Evolutionary conservation across 1,140 invertebrate genomes (phyloP).

Genomic region (Hycleus phaleratus): DNA sequence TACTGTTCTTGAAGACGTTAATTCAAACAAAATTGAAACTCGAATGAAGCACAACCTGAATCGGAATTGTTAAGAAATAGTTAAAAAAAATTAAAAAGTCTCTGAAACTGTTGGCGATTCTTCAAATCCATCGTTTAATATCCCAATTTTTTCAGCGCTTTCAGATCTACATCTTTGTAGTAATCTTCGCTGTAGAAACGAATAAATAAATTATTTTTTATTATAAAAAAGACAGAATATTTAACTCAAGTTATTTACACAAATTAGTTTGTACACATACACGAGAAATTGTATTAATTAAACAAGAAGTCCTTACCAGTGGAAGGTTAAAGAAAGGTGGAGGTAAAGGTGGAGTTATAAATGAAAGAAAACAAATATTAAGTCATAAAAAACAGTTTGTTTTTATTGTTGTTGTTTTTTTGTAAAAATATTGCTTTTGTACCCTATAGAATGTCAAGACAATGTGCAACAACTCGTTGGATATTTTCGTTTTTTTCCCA

Average conservation of each 20-base stretch:
- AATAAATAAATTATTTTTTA: slow-evolving; percentile 6
- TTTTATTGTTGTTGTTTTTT: neutral
- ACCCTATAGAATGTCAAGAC: slow-evolving; percentile 7
- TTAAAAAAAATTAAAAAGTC: too few species aligned
- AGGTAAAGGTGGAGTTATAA: neutral
- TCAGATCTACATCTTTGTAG: slow-evolving; percentile 74
- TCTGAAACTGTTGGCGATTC: too few species aligned
- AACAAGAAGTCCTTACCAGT: slow-evolving; percentile 5
- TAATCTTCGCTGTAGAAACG: slow-evolving; percentile 63
- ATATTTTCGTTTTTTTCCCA: neutral
- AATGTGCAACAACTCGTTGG: neutral
- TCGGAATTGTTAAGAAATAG: too few species aligned
- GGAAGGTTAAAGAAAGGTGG: neutral
- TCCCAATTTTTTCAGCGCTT: slow-evolving; percentile 70
- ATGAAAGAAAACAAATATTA: neutral
- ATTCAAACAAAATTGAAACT: too few species aligned
- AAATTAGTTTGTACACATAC: neutral
- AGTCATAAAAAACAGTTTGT: slow-evolving; percentile 12
- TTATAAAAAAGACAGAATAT: neutral
- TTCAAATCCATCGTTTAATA: slow-evolving; percentile 42
- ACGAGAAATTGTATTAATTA: neutral
- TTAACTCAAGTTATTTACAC: slow-evolving; percentile 5
- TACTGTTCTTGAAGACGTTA: too few species aligned
- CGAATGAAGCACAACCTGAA: too few species aligned
- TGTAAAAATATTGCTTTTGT: slow-evolving; percentile 11